phyloP scores from a whole-genome alignment of 2,888 invertebrate genomes.

The Strigamia crassipes region DNA sequence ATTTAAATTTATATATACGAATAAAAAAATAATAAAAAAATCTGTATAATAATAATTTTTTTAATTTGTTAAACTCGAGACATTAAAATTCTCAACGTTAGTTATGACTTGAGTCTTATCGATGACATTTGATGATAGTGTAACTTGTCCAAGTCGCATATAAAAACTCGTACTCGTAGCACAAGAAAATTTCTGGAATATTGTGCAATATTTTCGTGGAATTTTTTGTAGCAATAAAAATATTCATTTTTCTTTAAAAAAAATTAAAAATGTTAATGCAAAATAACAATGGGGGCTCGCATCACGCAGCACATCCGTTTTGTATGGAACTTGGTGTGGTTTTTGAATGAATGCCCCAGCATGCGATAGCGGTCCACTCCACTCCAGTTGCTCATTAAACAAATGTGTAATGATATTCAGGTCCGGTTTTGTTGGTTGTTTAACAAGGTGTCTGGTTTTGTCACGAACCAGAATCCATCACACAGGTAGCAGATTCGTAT shows the following conservation, averaged over 20 bases:
- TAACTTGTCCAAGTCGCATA: constrained; percentile 7
- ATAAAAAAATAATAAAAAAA: neutral
- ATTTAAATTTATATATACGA: neutral
- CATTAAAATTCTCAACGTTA: constrained; percentile 18
- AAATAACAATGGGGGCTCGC: neutral
- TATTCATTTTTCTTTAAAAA: neutral
- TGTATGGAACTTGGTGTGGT: neutral
- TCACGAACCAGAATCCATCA: constrained; percentile 35
- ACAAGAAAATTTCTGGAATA: neutral
- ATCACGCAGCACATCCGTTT: neutral
- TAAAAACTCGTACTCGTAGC: neutral
- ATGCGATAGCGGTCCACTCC: constrained; percentile 34
- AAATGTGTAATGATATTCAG: constrained; percentile 36
- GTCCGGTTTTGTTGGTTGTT: constrained; percentile 42
- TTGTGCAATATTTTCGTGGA: neutral
- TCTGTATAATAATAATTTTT: neutral
- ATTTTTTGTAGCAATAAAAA: neutral
- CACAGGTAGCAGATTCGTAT: constrained; percentile 32
- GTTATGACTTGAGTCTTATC: constrained; percentile 1
- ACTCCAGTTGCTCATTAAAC: constrained; percentile 42
- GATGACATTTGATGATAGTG: constrained; percentile 34
- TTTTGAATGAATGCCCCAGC: constrained; percentile 28
- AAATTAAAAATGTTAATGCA: neutral
- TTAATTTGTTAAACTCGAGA: neutral
- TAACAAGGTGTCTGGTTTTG: constrained; percentile 42